A percentile compares a stretch with the other conserved stretches of the same genome.
These are phyloP conservation scores for Leptinotarsa juncta DNA, from an alignment of 2,888 invertebrate genomes.

Conservation along the genomic window DNA sequence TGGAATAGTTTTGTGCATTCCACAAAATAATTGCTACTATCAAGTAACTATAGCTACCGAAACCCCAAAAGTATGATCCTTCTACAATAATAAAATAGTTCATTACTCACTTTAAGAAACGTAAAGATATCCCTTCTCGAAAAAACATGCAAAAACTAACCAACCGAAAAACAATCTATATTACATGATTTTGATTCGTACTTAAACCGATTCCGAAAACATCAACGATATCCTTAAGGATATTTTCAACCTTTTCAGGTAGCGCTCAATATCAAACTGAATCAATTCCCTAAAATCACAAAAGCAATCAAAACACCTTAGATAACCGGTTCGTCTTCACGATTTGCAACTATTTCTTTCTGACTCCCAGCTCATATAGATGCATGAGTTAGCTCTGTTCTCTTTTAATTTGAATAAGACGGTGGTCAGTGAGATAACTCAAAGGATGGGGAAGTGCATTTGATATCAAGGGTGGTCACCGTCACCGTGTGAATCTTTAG, in stretches of 20 bases:
- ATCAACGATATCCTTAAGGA: background rate
- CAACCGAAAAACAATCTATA: background rate
- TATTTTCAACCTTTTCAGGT: conserved; percentile 34
- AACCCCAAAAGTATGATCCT: background rate
- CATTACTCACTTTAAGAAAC: conserved; percentile 5
- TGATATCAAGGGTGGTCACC: conserved; percentile 53
- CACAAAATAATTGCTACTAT: background rate
- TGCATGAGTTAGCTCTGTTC: conserved; percentile 51
- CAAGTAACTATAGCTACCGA: conserved; percentile 1
- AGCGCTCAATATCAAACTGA: conserved; percentile 54
- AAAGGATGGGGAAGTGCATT: conserved; percentile 56
- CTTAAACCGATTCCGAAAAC: background rate
- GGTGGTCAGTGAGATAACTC: conserved; percentile 43
- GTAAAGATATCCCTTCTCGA: conserved; percentile 5
- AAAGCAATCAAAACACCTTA: conserved; percentile 57
- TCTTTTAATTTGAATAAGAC: conserved; percentile 45
- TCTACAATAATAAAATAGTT: background rate
- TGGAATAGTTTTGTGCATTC: no score
- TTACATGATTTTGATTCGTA: no score
- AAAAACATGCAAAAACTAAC: conserved; percentile 9
- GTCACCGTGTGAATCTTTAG: conserved; percentile 61
- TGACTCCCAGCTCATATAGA: conserved; percentile 48
- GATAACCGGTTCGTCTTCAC: conserved; percentile 60
- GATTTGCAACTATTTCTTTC: conserved; percentile 54
- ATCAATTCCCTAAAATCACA: conserved; percentile 50